phyloP scores from a whole-genome alignment of 1,140 invertebrate genomes.

The Heliothis virescens region DNA sequence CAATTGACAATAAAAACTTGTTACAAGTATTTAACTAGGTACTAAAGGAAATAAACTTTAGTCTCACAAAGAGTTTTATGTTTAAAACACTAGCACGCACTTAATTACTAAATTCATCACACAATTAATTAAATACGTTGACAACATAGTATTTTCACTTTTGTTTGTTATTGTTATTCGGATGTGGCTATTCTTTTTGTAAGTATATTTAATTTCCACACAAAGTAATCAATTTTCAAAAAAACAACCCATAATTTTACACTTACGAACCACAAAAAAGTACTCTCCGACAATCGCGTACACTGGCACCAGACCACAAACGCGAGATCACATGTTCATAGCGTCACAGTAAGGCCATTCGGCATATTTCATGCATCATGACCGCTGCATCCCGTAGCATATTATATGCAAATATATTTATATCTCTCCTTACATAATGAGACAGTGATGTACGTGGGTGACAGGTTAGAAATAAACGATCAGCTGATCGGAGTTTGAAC shows the following conservation, averaged over 20 bases:
- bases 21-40: neutral
- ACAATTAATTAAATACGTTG: too few relatives aligned
- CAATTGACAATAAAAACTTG: neutral
- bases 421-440: neutral
- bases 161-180: too few relatives aligned
- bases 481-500: neutral
- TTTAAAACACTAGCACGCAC: too few relatives aligned
- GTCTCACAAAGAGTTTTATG: too few relatives aligned
- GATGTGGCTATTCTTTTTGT: too few relatives aligned
- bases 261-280: neutral
- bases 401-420: neutral
- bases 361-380: neutral
- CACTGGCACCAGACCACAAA: neutral
- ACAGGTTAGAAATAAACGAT: neutral
- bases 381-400: neutral
- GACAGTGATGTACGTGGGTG: neutral
- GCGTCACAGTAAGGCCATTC: neutral
- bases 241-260: too few relatives aligned
- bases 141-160: too few relatives aligned
- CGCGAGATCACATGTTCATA: neutral
- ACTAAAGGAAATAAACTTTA: too few relatives aligned
- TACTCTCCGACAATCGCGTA: neutral
- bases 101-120: too few relatives aligned
- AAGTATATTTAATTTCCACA: too few relatives aligned
- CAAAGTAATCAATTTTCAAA: too few relatives aligned